A percentile compares a stretch with the other conserved stretches of the same genome.
Conservation (phyloP, 92 coral and sea anemone genomes). For the Galaxea fascicularis region DNA sequence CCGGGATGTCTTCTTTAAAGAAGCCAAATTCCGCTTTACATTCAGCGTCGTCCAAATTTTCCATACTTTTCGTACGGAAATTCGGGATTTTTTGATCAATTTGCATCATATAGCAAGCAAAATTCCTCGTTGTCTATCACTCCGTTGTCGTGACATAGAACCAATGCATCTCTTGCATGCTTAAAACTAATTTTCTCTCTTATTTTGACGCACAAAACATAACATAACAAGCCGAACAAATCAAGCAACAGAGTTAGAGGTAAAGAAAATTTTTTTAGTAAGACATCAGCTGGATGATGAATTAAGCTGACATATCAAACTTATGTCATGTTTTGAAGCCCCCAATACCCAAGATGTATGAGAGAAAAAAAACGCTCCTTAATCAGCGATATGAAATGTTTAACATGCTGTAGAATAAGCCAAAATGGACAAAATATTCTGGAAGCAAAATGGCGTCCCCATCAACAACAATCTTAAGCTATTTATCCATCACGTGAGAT, state of each 20-base stretch:
- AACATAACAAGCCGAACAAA: not conserved
- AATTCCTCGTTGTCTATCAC: no score
- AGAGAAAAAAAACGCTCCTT: slow-evolving; percentile 19
- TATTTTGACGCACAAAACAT: no score
- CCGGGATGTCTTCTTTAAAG: slow-evolving; percentile 45
- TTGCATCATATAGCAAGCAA: no score
- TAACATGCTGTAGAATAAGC: slow-evolving; percentile 26
- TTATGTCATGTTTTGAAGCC: slow-evolving; percentile 32
- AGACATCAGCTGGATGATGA: slow-evolving; percentile 11
- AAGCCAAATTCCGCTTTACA: slow-evolving; percentile 55
- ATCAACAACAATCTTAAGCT: slow-evolving; percentile 30
- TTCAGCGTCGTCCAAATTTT: slow-evolving; percentile 57
- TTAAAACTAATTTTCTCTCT: no score
- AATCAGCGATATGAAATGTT: slow-evolving; percentile 29
- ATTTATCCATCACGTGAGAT: slow-evolving; percentile 25
- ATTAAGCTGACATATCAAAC: slow-evolving; percentile 29
- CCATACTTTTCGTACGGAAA: slow-evolving; percentile 32
- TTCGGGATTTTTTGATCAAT: slow-evolving; percentile 21
- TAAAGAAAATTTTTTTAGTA: not conserved
- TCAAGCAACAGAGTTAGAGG: slow-evolving; percentile 12
- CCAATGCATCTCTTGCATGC: not conserved
- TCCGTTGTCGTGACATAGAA: no score
- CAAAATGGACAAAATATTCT: slow-evolving; percentile 28
- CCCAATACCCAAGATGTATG: slow-evolving; percentile 29
- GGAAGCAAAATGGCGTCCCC: slow-evolving; percentile 37